phyloP scores from a whole-genome alignment of 2,797 vertebrate genomes.

The Huso huso region DNA sequence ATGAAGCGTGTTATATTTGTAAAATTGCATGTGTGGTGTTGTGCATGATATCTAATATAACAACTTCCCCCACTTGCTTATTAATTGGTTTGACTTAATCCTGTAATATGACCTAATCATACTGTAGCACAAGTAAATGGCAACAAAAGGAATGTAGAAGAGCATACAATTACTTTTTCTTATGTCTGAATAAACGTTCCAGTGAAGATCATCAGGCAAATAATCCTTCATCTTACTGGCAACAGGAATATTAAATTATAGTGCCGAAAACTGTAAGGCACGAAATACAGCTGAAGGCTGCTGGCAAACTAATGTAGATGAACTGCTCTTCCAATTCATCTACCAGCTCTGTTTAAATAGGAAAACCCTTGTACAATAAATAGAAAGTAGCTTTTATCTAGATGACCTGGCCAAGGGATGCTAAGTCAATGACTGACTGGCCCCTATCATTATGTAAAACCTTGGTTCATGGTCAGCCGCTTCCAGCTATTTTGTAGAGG shows the following conservation, averaged over 20 bases:
- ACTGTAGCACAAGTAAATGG: not conserved
- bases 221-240: slow-evolving; percentile 4
- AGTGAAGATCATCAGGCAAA: slow-evolving; percentile 7
- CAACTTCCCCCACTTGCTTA: too few relatives aligned
- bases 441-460: slow-evolving; percentile 1
- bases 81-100: too few relatives aligned
- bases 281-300: not conserved
- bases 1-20: too few relatives aligned
- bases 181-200: not conserved
- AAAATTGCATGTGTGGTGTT: too few relatives aligned
- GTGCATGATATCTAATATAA: too few relatives aligned
- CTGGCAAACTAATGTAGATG: not conserved
- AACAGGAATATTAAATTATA: not conserved
- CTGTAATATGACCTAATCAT: too few relatives aligned
- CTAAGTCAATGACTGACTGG: not conserved
- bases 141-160: not conserved
- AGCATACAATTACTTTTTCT: not conserved
- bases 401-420: not conserved
- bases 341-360: not conserved
- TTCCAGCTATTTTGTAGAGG: not conserved
- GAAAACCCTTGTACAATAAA: not conserved
- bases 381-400: not conserved
- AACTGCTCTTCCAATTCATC: not conserved
- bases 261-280: not conserved
- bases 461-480: not conserved